Percentiles rank a stretch among this genome's conserved stretches.
Evolutionary conservation across 2,113 vertebrate genomes (phyloP).

Genomic region (Protobothrops flavoviridis): DNA sequence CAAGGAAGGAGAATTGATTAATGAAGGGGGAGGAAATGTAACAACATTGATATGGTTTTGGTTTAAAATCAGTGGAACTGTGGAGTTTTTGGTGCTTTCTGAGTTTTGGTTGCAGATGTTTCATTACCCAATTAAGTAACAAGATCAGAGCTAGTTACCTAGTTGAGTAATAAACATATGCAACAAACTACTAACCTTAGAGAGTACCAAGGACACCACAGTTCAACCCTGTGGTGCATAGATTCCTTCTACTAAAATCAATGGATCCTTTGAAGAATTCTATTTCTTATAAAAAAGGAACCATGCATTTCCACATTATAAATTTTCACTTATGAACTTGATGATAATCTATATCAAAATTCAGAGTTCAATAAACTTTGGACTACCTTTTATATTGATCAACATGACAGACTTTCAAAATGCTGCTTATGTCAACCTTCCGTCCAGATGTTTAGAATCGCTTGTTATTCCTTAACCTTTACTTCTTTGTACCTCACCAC

Average conservation of each 20-base stretch:
- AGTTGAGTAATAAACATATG: neutral
- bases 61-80: no score
- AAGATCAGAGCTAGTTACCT: neutral
- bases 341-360: neutral
- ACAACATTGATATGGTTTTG: no score
- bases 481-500: neutral
- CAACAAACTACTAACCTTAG: neutral
- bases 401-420: neutral
- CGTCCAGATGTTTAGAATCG: neutral
- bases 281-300: neutral
- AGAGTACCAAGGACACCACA: neutral
- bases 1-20: no score
- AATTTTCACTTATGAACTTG: neutral
- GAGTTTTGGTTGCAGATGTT: no score
- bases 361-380: neutral
- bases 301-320: neutral
- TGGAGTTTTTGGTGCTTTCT: neutral
- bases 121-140: neutral
- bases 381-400: neutral
- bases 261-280: no score
- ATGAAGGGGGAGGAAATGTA: no score
- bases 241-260: neutral
- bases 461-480: neutral
- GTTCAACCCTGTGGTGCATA: neutral
- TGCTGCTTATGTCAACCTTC: neutral